Evolutionary conservation across 2,113 vertebrate species (phyloP).

Genomic region (Notechis scutatus): DNA sequence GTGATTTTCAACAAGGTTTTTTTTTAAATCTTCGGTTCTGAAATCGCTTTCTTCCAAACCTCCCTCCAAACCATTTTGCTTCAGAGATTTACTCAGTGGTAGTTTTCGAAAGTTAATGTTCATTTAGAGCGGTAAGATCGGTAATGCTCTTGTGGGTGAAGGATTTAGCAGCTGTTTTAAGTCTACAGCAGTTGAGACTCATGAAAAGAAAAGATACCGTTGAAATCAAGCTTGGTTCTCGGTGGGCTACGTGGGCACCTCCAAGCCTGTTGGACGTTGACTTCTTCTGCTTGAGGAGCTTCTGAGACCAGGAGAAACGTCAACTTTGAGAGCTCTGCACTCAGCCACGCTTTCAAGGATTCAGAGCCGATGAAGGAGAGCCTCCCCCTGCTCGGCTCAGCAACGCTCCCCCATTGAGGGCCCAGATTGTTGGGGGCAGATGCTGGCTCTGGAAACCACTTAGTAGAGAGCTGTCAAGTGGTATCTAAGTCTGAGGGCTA

Average conservation of each 20-base stretch:
- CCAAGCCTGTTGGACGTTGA: neutral
- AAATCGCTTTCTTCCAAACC: constrained; percentile 24
- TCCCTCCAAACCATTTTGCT: rapidly evolving
- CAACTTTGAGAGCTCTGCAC: neutral
- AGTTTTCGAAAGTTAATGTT: neutral
- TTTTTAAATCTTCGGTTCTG: constrained; percentile 7
- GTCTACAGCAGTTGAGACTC: neutral
- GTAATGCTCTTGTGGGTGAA: too few relatives aligned
- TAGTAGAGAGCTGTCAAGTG: too few relatives aligned
- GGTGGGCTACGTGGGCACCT: neutral
- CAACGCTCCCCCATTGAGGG: neutral
- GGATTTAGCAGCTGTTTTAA: neutral
- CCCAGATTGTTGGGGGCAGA: too few relatives aligned
- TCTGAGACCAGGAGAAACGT: neutral
- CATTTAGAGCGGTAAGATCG: neutral
- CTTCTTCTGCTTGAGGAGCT: neutral
- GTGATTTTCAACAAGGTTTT: neutral
- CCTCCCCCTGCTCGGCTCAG: neutral
- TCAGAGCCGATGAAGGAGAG: neutral
- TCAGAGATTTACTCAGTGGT: neutral
- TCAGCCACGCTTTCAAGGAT: neutral
- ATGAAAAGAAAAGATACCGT: neutral
- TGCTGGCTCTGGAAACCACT: too few relatives aligned
- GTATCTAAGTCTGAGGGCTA: too few relatives aligned
- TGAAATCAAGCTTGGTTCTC: neutral